Evolutionary conservation across 2,888 invertebrate genomes (phyloP).

Genomic region (Eledone cirrhosa): DNA sequence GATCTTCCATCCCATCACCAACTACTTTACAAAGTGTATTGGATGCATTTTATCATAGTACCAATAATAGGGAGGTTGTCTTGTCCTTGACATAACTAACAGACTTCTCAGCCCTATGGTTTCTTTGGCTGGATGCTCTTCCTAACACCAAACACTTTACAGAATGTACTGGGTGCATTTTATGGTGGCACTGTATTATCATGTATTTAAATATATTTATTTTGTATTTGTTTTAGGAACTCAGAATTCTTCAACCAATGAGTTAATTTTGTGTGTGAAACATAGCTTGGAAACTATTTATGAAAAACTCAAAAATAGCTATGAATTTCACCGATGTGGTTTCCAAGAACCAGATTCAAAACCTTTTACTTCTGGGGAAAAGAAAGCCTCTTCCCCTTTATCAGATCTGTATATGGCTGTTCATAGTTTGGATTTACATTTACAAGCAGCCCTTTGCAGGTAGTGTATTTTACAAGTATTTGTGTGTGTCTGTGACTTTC

Average conservation of each 20-base stretch:
- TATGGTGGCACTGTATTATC: no score
- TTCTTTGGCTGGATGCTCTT: no score
- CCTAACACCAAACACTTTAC: no score
- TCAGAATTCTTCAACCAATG: not conserved
- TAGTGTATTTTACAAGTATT: slow-evolving; percentile 26
- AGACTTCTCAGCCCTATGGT: no score
- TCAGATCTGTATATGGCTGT: slow-evolving; percentile 48
- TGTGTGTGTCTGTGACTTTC: no score
- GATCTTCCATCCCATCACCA: no score
- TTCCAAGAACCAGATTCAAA: slow-evolving; percentile 37
- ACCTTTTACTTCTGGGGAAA: slow-evolving; percentile 3
- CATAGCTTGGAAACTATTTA: not conserved
- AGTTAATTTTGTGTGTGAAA: not conserved
- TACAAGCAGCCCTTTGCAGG: slow-evolving; percentile 57
- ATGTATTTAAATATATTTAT: no score
- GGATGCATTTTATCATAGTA: no score
- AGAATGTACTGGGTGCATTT: no score
- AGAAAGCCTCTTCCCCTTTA: slow-evolving; percentile 20
- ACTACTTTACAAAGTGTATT: no score
- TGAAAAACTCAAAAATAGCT: slow-evolving; percentile 36
- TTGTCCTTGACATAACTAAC: no score
- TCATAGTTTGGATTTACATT: slow-evolving; percentile 60
- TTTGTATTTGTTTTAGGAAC: not conserved
- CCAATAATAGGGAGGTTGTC: no score
- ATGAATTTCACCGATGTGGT: slow-evolving; percentile 41